Evolutionary conservation across 2,797 vertebrate genomes (phyloP), one percentile per base, ranked within the genome.

Genomic region (Pygocentrus nattereri): DNA sequence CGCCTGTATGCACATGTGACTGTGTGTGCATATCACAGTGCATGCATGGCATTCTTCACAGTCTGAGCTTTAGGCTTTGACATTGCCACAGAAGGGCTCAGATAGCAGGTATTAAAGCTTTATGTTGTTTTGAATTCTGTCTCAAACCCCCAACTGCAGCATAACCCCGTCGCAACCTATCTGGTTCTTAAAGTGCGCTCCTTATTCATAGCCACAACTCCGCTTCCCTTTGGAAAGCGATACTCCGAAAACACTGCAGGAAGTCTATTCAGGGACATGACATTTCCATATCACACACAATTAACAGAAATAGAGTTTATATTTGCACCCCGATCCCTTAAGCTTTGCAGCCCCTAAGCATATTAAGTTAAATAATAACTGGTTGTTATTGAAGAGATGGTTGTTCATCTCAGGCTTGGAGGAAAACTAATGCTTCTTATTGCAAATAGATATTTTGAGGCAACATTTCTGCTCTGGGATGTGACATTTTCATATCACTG

Each of bases 181-280:
- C 61, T 59, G 65, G 52, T 76, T 56, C 79, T 54, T 38, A 25
- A 21, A 61, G n/a, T 41, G 50, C 19, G 19, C 61, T 16, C 56
- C 59, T 79, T 81, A 81, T 81, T 81, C 73, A 81, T 75, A 81
- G 79, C 64, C 47, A 27, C 71, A 34, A 0, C 79, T 19, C 52
- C 3, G 30, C 27, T 30, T 69, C 27, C 50, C 52, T 15, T 25
- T 25, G 30, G 72, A 59, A 80, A 67, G 34, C 7, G 50, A 74
- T 67, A 44, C 59, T 23, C 70, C 5, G 19, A 58, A n/a, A 68
- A 49, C 72, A 67, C 72, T 44, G 56, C 72, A 21, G 79, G 38
- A 16, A 2, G 3, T 75, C 73, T 81, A 81, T 81, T 81, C 44
- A 31, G 10, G 38, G 79, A 68, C 21, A 27, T 61, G 79, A 61